Evolutionary conservation across 2,888 invertebrate species (phyloP), one percentile per base, ranked within the genome.

Genomic region (Agrotis ipsilon): DNA sequence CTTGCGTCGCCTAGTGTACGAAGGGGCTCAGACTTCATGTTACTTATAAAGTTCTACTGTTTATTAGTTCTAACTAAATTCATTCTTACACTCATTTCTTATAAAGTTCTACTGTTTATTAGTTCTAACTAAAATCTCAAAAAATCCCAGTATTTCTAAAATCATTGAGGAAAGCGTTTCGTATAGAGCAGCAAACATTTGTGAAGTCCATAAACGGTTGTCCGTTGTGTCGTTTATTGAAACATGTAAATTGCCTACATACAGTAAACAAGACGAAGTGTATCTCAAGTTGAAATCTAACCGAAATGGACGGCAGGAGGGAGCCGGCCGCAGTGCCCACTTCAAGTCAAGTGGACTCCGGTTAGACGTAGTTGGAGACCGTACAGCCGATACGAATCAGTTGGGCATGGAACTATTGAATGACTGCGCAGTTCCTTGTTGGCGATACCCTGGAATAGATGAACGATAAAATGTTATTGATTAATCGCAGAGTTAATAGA

Each of bases 231-330:
- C 24, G 45, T 58, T 39, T 58, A 51, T 72, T 52, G 58, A 21
- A 49, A 19, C 24, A 78, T 78, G 72, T 72, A 72, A 52, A 49
- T 78, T 52, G 24, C 11, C 16, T 19, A 59, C 19, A 78, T 19
- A 24, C 39, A 9, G 1, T 58, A 49, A 54, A 72, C 79, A 59
- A 46, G 58, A 45, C 51, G 39, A 60, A 70, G 55, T 71, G 49
- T 78, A 61, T 78, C 32, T 58, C 58, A 54, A 54, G 72, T 78
- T 14, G 24, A 11, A 52, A 78, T 75, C 72, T 72, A 48, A 45
- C 79, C 32, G 16, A 78, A 72, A 59, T 63, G 58, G 72, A 54
- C 74, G 58, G 18, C 48, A 16, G 51, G 4, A 16, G 24, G 78
- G 32, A 32, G 45, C 32, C 71, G 39, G 9, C 39, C 39, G 9